Base-by-base conservation (phyloP, 2,888 invertebrate species). In the Osedax frankpressi region DNA sequence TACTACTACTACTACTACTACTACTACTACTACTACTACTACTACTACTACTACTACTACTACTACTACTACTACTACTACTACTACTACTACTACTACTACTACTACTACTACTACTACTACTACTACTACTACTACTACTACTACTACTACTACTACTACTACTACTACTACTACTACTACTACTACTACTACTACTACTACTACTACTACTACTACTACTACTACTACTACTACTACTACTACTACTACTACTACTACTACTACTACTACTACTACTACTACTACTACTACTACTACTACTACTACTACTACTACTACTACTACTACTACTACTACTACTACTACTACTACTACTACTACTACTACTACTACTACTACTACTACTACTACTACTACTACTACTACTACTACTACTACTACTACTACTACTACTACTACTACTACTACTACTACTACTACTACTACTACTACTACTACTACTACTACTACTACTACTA, bases 331-430 rank as follows among this genome's bases (percentile, higher is more conserved):
- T 67, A 14, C 68, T 67, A 14, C 68, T 67, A 14, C 68, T 67
- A 14, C 68, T 67, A 14, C 68, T 68, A 68, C 68, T 68, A 24
- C 68, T 68, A 24, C 68, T 68, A 24, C 68, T 68, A 24, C 68
- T 68, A 24, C 68, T 68, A 24, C 68, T 67, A 14, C 68, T 67
- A 14, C 68, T 67, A 14, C 68, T 67, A 28, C 68, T 67, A 28
- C 68, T 67, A 14, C 68, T 67, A 14, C 68, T 67, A 14, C 68
- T 67, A 14, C 68, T 67, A 14, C 68, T 67, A 14, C 3, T 67
- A 14, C 68, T 67, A 14, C 68, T 67, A 14, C 68, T 67, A 14
- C 68, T 67, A 14, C 68, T 67, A 14, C 68, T 67, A 14, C 68
- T 67, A 14, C 68, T 67, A 14, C 68, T 67, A 14, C 68, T 67